A percentile compares a stretch with the other conserved stretches of the same genome.
Conservation (phyloP, 2,888 invertebrate species). For the Parnassius orleans region DNA sequence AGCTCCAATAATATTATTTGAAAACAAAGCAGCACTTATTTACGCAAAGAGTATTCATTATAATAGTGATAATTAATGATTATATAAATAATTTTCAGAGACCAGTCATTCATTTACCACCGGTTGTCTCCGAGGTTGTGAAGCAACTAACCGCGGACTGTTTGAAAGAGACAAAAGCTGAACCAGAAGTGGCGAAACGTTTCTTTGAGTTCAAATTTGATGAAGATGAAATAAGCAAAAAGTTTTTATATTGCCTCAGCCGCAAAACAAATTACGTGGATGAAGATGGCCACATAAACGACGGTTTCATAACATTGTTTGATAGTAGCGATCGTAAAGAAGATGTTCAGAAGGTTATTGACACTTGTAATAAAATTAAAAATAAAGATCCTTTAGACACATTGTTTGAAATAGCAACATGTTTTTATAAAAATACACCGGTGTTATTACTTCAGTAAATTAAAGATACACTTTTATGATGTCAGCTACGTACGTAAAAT, state of each 20-base stretch:
- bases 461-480: not conserved
- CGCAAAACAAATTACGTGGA: conserved; percentile 18
- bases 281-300: conserved; percentile 19
- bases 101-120: not conserved
- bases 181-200: conserved; percentile 16
- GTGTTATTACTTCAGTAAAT: conserved; percentile 3
- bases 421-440: conserved; percentile 22
- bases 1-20: too few relatives aligned
- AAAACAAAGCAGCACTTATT: too few relatives aligned
- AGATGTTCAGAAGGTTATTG: conserved; percentile 8
- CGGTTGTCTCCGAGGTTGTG: not conserved
- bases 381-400: conserved; percentile 16
- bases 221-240: conserved; percentile 4
- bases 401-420: conserved; percentile 6
- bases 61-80: too few relatives aligned
- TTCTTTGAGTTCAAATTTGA: conserved; percentile 20
- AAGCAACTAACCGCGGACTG: conserved; percentile 7
- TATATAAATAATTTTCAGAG: not conserved
- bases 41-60: too few relatives aligned
- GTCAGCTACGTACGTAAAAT: too few relatives aligned
- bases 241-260: conserved; percentile 15
- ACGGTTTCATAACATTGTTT: conserved; percentile 12
- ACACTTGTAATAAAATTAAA: conserved; percentile 17
- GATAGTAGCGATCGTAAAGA: conserved; percentile 9
- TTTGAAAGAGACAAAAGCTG: conserved; percentile 13